A percentile compares a stretch with the other conserved stretches of the same genome.
Conservation (phyloP, 2,113 vertebrate species). For the Tenebrosternarchus preto region DNA sequence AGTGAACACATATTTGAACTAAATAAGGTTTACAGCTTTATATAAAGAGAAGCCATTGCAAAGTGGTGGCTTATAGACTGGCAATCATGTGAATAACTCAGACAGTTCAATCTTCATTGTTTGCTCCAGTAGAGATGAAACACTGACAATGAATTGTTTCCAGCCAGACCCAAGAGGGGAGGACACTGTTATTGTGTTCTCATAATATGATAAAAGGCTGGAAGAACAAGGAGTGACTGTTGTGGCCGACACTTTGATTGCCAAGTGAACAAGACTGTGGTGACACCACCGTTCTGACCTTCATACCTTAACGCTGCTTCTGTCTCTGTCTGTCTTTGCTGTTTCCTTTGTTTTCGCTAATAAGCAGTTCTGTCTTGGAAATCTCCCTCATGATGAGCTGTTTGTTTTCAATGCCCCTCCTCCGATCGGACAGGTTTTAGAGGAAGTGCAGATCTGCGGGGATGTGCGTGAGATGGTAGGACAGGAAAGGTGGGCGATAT, state of each 20-base stretch:
- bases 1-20: too few relatives aligned
- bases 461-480: constrained; percentile 69
- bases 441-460: constrained; percentile 67
- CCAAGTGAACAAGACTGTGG: neutral
- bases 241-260: constrained; percentile 12
- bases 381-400: constrained; percentile 37
- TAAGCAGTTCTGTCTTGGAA: constrained; percentile 35
- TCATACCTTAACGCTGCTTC: constrained; percentile 26
- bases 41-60: neutral
- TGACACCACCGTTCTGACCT: constrained; percentile 11
- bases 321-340: neutral
- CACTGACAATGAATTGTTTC: constrained; percentile 34
- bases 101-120: constrained; percentile 22
- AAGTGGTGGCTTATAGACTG: neutral
- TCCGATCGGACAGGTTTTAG: constrained; percentile 68
- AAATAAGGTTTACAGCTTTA: neutral
- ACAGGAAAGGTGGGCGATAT: constrained; percentile 81
- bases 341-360: neutral
- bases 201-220: constrained; percentile 23
- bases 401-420: constrained; percentile 55
- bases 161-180: constrained; percentile 3
- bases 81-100: neutral
- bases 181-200: neutral
- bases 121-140: constrained; percentile 14
- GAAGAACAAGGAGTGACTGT: constrained; percentile 28